Evolutionary conservation across 37 sponge, comb jelly and placozoan species (phyloP).

Genomic region (Agelas oroides): DNA sequence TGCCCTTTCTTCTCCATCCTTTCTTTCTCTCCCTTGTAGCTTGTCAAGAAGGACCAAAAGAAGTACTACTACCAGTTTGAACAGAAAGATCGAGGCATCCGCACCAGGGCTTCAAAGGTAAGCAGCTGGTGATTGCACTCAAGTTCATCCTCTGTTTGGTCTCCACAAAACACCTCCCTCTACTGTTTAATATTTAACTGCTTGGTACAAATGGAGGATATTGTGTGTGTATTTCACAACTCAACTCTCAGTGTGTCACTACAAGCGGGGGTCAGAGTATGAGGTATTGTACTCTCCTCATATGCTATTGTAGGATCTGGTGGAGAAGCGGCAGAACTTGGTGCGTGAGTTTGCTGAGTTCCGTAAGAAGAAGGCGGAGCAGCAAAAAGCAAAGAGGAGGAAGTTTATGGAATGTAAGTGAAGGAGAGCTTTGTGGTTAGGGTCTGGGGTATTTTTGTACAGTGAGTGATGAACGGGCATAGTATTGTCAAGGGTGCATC

Average conservation of each 20-base stretch:
- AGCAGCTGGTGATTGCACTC: background rate
- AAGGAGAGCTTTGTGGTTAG: too few relatives aligned
- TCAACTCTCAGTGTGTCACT: background rate
- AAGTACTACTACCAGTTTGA: conserved; percentile 88
- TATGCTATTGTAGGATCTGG: conserved; percentile 61
- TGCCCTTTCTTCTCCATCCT: too few relatives aligned
- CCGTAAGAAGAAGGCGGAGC: conserved; percentile 41
- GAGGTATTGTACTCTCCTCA: background rate
- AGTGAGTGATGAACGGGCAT: too few relatives aligned
- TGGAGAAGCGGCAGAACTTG: conserved; percentile 68
- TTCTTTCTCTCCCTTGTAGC: conserved; percentile 23
- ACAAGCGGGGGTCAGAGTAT: background rate
- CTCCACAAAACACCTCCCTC: background rate
- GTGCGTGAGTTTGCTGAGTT: conserved; percentile 63
- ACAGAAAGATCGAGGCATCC: conserved; percentile 75
- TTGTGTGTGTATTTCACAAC: too few relatives aligned
- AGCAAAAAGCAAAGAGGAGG: conserved; percentile 18
- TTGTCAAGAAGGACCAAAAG: conserved; percentile 85
- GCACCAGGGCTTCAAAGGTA: conserved; percentile 93
- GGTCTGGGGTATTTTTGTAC: too few relatives aligned
- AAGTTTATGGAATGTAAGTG: conserved; percentile 29
- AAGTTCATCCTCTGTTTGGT: background rate
- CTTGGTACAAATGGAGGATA: too few relatives aligned
- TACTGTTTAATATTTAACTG: too few relatives aligned
- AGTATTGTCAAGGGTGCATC: too few relatives aligned